Evolutionary conservation across 2,113 vertebrate species (phyloP).

Genomic region (Myotis lucifugus): DNA sequence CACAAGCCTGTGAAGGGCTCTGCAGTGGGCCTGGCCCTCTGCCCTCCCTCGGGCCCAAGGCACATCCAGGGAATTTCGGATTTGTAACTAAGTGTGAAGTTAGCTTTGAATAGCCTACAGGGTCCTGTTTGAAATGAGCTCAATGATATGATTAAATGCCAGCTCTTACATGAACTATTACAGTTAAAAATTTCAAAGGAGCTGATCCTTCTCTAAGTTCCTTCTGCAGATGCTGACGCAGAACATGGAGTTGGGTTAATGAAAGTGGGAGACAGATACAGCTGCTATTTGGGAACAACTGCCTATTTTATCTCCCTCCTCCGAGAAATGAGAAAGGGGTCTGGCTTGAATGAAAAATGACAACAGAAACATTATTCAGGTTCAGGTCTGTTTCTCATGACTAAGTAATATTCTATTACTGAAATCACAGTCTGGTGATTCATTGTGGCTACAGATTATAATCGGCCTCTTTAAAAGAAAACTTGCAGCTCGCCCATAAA

Average conservation of each 20-base stretch:
- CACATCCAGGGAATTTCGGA: conserved; percentile 56
- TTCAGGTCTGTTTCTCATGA: not conserved
- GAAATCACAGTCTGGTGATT: not conserved
- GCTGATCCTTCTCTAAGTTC: not conserved
- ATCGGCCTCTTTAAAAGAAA: not conserved
- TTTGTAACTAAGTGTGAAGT: conserved; percentile 60
- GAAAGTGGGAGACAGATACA: not conserved
- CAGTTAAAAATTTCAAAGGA: not conserved
- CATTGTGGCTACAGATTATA: not conserved
- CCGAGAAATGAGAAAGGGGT: not conserved
- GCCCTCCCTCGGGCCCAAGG: not conserved
- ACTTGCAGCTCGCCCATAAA: not conserved
- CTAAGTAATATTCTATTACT: not conserved
- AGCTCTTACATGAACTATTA: conserved; percentile 40
- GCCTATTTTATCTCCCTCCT: not conserved
- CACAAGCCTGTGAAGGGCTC: not conserved
- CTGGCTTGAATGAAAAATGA: not conserved
- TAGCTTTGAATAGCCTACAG: conserved; percentile 28
- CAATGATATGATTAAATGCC: not conserved
- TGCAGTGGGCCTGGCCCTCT: not conserved
- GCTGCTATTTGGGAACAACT: not conserved
- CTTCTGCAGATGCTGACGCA: conserved; percentile 5
- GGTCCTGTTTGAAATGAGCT: not conserved
- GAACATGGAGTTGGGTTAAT: not conserved
- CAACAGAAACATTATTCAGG: not conserved